Base-by-base conservation (phyloP, 2,113 vertebrate genomes). In the Pandion haliaetus region DNA sequence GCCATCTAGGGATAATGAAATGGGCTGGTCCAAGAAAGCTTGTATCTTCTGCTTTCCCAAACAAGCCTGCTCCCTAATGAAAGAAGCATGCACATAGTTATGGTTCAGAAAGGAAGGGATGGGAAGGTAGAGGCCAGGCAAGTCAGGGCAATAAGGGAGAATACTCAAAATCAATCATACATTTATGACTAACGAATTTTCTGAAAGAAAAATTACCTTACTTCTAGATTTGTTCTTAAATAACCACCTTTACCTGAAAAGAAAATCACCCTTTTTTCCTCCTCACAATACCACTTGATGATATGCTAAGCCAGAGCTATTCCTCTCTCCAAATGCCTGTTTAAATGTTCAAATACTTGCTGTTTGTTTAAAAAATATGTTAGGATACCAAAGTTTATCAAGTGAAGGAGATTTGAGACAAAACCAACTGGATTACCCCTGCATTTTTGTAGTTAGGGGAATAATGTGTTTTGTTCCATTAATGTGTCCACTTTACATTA, bases 401-500 rank as follows among this genome's bases (percentile, higher is more conserved):
- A 81, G 25, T 71, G 49, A 94, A 72, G 50, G 79, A 93, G 80
- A 91, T 77, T 2, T 38, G 91, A 96, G 93, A 88, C 44, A 91
- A 97, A 97, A 86, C 44, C 61, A 90, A 96, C 57, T 78, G 55
- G 62, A 92, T 80, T 97, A 92, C 55, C 34, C 71, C 54, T 86
- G 81, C 59, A 69, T 86, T 96, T 96, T 36, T 87, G 93, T 86
- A 98, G 94, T 97, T 97, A 97, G 61, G 91, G 88, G 92, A 98
- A 96, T 97, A 97, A 97, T 97, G 97, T 62, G 86, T 97, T 98
- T 97, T 97, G 93, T 97, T 97, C 96, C 96, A 97, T 98, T 97
- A 98, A 96, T 71, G 86, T 97, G 97, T 97, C 97, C 97, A 96
- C 97, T 98, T 98, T 98, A 98, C 95, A 98, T 97, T 98, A 98